Evolutionary conservation across 1,140 invertebrate genomes (phyloP), one percentile per base, ranked within the genome.

Genomic region (Myzus persicae): DNA sequence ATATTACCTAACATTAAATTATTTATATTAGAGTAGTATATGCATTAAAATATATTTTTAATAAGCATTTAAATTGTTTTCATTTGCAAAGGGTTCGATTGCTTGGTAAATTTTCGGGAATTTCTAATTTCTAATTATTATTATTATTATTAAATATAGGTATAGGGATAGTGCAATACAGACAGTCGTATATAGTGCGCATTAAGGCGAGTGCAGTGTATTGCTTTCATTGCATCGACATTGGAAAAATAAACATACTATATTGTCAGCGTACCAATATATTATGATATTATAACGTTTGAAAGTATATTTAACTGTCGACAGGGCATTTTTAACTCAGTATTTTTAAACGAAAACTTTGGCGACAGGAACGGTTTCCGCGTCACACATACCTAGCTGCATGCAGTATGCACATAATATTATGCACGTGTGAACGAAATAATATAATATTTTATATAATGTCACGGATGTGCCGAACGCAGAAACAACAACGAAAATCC

Each of bases 401-500:
- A 88, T 42, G 38, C 82, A 44, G 42, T 1, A 38, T 89, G 87
- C 46, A 38, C 40, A 42, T 84, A 24, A 84, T 11, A 40, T 82
- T 40, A 82, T 40, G 59, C 38, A 31, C 44, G 85, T n/a, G n/a
- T 88, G 44, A n/a, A 88, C 87, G 87, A 48, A 88, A 51, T 76
- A 76, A n/a, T 88, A 88, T 38, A 51, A 88, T 88, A 88, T 88
- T 88, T 88, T 44, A 38, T 44, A 85, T 85, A 85, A 88, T 46
- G 87, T 48, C 67, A 31, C 76, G 91, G 91, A 92, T 48, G 42
- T 81, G 67, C 67, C 54, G 26, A 67, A 31, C 90, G n/a, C 87
- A 89, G 48, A 90, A 90, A 90, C 89, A 54, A 48, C n/a, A 38
- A 54, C 31, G 38, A 31, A 92, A 92, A 92, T 67, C 89, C 36